Percentiles rank a stretch among this genome's conserved stretches.
Evolutionary conservation across 2,113 vertebrate genomes (phyloP).

Genomic region (Verasper variegatus): DNA sequence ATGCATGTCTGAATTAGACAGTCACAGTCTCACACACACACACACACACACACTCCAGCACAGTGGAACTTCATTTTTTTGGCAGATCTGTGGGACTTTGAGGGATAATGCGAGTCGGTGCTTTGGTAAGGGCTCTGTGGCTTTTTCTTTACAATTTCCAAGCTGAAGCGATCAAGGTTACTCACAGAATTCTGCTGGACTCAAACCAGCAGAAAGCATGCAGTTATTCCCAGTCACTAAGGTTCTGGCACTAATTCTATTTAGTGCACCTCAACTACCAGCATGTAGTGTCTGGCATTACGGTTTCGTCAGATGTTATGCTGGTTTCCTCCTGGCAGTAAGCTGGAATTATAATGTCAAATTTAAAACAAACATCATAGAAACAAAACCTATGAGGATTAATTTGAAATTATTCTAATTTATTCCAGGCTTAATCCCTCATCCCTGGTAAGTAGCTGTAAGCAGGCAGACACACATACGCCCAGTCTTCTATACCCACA

Average conservation of each 20-base stretch:
- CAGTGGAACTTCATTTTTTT: slow-evolving; percentile 33
- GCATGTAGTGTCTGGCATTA: slow-evolving; percentile 34
- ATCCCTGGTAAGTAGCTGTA: slow-evolving; percentile 67
- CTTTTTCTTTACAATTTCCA: slow-evolving; percentile 46
- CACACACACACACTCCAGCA: slow-evolving; percentile 1
- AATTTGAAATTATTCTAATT: slow-evolving; percentile 81
- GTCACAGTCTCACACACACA: slow-evolving; percentile 14
- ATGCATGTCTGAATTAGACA: slow-evolving; percentile 16
- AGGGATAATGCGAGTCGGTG: slow-evolving; percentile 27
- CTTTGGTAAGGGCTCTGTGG: slow-evolving; percentile 41
- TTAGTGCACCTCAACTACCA: slow-evolving; percentile 47
- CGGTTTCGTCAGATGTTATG: slow-evolving; percentile 40
- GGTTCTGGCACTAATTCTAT: slow-evolving; percentile 33
- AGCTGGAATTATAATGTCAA: slow-evolving; percentile 72
- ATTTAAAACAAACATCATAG: slow-evolving; percentile 69
- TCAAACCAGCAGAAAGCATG: slow-evolving; percentile 34
- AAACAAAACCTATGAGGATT: slow-evolving; percentile 74
- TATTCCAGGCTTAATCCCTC: slow-evolving; percentile 77
- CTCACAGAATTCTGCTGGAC: slow-evolving; percentile 37
- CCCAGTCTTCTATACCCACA: slow-evolving; percentile 2
- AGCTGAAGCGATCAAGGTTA: slow-evolving; percentile 47
- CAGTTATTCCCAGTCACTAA: slow-evolving; percentile 30
- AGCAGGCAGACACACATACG: slow-evolving; percentile 53
- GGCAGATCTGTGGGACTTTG: slow-evolving; percentile 44
- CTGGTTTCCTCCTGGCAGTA: slow-evolving; percentile 20